A percentile compares a stretch with the other conserved stretches of the same genome.
Conservation (phyloP, 2,888 invertebrate species). For the Sthenelais limicola region DNA sequence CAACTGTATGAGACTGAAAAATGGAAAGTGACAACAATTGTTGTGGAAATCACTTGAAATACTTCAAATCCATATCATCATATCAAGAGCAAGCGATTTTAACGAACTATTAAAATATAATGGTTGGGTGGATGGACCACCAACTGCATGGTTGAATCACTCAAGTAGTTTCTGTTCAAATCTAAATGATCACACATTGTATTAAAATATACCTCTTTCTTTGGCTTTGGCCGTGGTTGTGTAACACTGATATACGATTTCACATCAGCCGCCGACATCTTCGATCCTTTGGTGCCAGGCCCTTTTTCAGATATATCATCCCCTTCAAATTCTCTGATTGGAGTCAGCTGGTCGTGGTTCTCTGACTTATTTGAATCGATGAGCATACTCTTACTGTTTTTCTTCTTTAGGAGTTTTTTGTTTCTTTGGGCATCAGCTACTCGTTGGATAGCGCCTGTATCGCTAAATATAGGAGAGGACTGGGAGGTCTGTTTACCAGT, state of each 20-base stretch:
- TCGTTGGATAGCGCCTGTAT: conserved; percentile 45
- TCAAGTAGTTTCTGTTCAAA: too few relatives aligned
- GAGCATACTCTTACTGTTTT: conserved; percentile 37
- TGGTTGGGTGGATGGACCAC: too few relatives aligned
- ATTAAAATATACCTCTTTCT: conserved; percentile 13
- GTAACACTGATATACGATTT: conserved; percentile 17
- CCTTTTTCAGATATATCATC: not conserved
- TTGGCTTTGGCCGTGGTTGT: not conserved
- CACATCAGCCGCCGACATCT: conserved; percentile 15
- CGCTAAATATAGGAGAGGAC: conserved; percentile 6
- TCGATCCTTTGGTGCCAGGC: conserved; percentile 7
- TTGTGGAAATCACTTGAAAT: too few relatives aligned
- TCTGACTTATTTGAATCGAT: conserved; percentile 55
- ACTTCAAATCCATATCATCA: too few relatives aligned
- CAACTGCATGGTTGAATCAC: too few relatives aligned
- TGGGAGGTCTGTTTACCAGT: not conserved
- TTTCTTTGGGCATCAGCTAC: conserved; percentile 52
- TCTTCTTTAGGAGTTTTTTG: conserved; percentile 1
- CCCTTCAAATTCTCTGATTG: conserved; percentile 56
- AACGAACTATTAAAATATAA: too few relatives aligned
- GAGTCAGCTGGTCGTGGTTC: conserved; percentile 58
- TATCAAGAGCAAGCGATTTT: too few relatives aligned
- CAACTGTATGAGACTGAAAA: conserved; percentile 64
- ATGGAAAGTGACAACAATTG: not conserved
- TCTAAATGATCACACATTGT: too few relatives aligned